Percentiles rank a stretch among this genome's conserved stretches.
Evolutionary conservation across 2,888 invertebrate species (phyloP).

Genomic region (Pherbina coryleti): DNA sequence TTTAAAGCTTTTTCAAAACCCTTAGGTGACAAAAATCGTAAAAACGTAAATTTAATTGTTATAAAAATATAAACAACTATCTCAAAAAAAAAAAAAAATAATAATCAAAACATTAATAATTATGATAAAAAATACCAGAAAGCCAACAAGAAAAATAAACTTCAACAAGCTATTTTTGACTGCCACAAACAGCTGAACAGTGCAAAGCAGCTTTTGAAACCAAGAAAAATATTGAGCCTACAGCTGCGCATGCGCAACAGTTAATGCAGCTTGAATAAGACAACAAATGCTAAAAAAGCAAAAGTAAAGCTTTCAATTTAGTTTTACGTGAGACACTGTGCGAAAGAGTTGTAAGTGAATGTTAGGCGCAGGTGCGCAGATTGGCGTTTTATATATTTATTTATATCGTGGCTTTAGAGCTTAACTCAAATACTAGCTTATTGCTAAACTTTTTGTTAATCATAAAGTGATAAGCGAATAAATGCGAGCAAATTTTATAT

Average conservation of each 20-base stretch:
- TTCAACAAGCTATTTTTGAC: not conserved
- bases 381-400: not conserved
- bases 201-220: too few species aligned
- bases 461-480: too few species aligned
- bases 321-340: constrained; percentile 44
- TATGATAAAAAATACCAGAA: too few species aligned
- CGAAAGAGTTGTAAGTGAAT: constrained; percentile 38
- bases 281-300: not conserved
- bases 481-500: too few species aligned
- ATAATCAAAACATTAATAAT: too few species aligned
- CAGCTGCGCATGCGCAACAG: not conserved
- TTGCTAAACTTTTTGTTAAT: too few species aligned
- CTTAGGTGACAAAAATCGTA: too few species aligned
- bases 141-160: too few species aligned
- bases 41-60: too few species aligned
- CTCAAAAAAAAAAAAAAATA: not conserved
- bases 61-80: not conserved
- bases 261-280: not conserved
- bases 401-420: too few species aligned
- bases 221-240: not conserved
- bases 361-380: not conserved
- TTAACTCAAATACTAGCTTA: too few species aligned
- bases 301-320: constrained; percentile 29
- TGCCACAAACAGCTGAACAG: not conserved
- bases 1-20: too few species aligned